Conservation (phyloP, 35 echinoderm and acorn worm species). For the Lytechinus variegatus region DNA sequence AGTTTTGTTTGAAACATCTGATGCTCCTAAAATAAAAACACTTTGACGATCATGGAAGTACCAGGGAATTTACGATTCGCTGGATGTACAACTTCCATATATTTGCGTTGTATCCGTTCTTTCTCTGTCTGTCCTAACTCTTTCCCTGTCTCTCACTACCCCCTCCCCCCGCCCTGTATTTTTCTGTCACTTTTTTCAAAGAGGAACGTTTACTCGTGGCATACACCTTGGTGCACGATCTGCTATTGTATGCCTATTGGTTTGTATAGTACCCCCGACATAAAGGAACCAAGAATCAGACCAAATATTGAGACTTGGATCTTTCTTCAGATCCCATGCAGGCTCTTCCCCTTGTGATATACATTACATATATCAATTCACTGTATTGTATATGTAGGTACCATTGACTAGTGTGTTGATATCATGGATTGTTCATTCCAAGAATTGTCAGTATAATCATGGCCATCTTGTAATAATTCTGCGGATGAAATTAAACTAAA, state of each 20-base stretch:
- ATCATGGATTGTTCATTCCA: too few relatives aligned
- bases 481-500: too few relatives aligned
- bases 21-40: too few relatives aligned
- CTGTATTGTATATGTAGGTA: neutral
- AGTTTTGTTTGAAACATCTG: too few relatives aligned
- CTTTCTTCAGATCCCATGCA: neutral
- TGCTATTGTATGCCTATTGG: neutral
- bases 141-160: neutral
- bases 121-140: too few relatives aligned
- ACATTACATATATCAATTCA: neutral
- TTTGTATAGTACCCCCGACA: neutral
- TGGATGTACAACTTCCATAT: too few relatives aligned
- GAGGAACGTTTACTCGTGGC: neutral
- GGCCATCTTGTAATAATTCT: too few relatives aligned
- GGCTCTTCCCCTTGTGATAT: neutral
- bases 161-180: neutral
- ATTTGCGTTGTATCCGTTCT: too few relatives aligned
- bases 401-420: too few relatives aligned
- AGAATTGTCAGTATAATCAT: too few relatives aligned
- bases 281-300: neutral
- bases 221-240: neutral
- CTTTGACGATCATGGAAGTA: too few relatives aligned
- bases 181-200: neutral
- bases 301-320: neutral
- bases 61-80: too few relatives aligned